A percentile compares a stretch with the other conserved stretches of the same genome.
Conservation (phyloP, 2,888 invertebrate species). For the Eurytoma adleriae region DNA sequence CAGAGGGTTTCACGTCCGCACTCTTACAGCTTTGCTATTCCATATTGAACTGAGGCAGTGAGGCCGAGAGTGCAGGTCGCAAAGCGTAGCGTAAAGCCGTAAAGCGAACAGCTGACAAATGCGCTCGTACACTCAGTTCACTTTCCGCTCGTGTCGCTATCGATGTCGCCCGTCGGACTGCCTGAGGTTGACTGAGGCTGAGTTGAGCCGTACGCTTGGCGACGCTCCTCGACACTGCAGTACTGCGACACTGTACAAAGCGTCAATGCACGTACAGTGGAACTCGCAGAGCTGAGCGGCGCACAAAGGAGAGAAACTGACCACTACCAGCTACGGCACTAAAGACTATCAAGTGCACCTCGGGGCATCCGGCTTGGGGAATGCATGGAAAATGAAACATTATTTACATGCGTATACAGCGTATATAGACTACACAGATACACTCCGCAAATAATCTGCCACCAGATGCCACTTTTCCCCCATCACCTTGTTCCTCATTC, state of each 20-base stretch:
- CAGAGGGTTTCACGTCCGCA: constrained; percentile 8
- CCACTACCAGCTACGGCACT: background rate
- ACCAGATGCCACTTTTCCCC: too few species aligned
- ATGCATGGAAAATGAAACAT: constrained; percentile 23
- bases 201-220: background rate
- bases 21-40: constrained; percentile 43
- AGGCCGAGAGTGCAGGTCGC: background rate
- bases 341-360: background rate
- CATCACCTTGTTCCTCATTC: background rate
- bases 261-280: too few species aligned
- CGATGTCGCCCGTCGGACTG: too few species aligned
- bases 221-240: background rate
- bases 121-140: constrained; percentile 7
- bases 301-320: constrained; percentile 15
- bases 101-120: constrained; percentile 51
- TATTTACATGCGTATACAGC: background rate
- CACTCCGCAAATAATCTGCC: background rate
- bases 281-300: background rate
- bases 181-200: too few species aligned
- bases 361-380: constrained; percentile 1
- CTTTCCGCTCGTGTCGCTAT: too few species aligned
- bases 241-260: background rate
- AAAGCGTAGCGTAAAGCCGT: too few species aligned
- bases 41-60: constrained; percentile 37
- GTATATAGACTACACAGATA: too few species aligned